Conservation (phyloP, 2,888 invertebrate species). For the Achlya flavicornis region DNA sequence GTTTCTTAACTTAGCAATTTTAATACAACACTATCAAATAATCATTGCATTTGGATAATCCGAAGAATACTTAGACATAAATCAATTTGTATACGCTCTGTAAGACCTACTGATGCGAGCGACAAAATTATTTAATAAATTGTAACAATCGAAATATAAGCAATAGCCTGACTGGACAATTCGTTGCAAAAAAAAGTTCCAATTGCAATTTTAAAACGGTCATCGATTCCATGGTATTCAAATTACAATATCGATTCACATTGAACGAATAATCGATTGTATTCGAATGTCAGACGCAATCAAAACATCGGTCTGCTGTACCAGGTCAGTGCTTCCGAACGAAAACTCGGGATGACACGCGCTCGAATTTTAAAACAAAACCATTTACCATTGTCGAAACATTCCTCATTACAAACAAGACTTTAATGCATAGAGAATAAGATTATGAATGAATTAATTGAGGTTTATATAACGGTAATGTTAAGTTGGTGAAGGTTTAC, state of each 20-base stretch:
- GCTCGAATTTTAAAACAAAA: constrained; percentile 57
- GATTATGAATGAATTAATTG: constrained; percentile 24
- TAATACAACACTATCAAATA: constrained; percentile 19
- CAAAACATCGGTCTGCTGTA: constrained; percentile 70
- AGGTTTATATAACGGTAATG: constrained; percentile 29
- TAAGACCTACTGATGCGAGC: constrained; percentile 2
- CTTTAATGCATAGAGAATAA: constrained; percentile 19
- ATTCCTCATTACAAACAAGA: constrained; percentile 16
- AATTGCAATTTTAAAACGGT: constrained; percentile 53
- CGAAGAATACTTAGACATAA: neutral
- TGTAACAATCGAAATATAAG: constrained; percentile 9
- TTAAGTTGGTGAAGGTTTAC: constrained; percentile 26
- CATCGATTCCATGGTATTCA: constrained; percentile 43
- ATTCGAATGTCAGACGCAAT: constrained; percentile 79
- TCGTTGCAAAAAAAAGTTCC: constrained; percentile 41
- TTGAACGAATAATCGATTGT: constrained; percentile 79
- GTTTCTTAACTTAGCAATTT: constrained; percentile 36
- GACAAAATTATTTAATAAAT: constrained; percentile 12
- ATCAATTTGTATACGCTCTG: neutral
- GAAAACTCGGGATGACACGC: constrained; percentile 75
- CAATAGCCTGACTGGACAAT: constrained; percentile 15
- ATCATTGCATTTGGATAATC: neutral
- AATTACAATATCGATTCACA: constrained; percentile 66
- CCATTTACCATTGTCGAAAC: constrained; percentile 27
- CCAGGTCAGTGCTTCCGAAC: constrained; percentile 80